A percentile compares a stretch with the other conserved stretches of the same genome.
phyloP scores from a whole-genome alignment of 2,888 invertebrate species.

The Electrophaes corylata region DNA sequence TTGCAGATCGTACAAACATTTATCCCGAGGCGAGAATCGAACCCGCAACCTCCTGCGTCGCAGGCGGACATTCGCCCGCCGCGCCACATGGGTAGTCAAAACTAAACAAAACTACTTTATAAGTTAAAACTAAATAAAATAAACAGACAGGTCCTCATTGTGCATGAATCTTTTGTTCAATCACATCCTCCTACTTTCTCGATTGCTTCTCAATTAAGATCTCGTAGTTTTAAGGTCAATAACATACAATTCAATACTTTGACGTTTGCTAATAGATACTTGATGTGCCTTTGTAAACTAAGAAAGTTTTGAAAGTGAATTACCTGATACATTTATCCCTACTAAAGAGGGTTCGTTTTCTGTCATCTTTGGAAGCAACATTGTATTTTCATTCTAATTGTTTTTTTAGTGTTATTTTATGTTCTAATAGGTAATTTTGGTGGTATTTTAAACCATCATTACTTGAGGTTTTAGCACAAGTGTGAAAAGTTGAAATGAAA shows the following conservation, averaged over 20 bases:
- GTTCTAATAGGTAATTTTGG: too few species aligned
- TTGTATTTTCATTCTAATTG: too few species aligned
- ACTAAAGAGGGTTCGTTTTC: too few species aligned
- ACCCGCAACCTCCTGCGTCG: too few species aligned
- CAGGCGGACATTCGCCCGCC: too few species aligned
- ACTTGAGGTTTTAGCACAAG: too few species aligned
- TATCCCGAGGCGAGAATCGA: too few species aligned
- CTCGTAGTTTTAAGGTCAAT: slow-evolving; percentile 33
- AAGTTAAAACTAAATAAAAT: not conserved
- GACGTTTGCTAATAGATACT: slow-evolving; percentile 31
- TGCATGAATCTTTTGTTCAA: slow-evolving; percentile 35
- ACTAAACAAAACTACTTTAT: not conserved
- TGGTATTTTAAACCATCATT: too few species aligned
- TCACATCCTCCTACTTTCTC: slow-evolving; percentile 38
- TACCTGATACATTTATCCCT: not conserved
- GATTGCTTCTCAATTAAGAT: slow-evolving; percentile 25
- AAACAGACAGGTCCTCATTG: slow-evolving; percentile 26
- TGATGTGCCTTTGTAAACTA: slow-evolving; percentile 30
- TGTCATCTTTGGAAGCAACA: too few species aligned
- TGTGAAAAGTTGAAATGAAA: too few species aligned
- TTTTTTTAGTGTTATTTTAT: not conserved
- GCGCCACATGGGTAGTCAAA: too few species aligned
- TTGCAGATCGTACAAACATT: too few species aligned
- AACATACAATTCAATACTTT: slow-evolving; percentile 36
- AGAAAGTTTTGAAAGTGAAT: slow-evolving; percentile 30